A percentile compares a stretch with the other conserved stretches of the same genome.
These are phyloP conservation scores for Augochlora pura DNA, from an alignment of 1,140 invertebrate species.

Conservation along the genomic window DNA sequence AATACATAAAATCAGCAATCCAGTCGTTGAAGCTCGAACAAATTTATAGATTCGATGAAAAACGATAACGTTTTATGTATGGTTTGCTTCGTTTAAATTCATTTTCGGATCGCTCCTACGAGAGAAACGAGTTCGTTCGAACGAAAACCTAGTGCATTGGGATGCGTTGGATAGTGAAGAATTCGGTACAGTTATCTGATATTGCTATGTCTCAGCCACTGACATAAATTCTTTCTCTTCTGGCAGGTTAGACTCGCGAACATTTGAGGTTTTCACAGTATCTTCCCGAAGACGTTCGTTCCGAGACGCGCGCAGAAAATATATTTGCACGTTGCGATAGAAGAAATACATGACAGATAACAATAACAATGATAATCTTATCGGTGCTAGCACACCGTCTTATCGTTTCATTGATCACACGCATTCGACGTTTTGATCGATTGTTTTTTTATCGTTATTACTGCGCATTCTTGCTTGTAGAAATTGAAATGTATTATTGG, in stretches of 20 bases:
- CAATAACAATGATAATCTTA: neutral
- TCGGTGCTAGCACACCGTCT: neutral
- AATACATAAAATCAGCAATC: no score
- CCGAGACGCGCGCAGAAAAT: neutral
- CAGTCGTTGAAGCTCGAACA: no score
- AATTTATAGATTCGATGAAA: no score
- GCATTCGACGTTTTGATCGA: neutral
- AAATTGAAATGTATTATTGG: neutral
- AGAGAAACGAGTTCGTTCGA: no score
- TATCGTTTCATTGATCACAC: slow-evolving; percentile 11
- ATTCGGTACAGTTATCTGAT: no score
- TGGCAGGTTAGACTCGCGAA: neutral
- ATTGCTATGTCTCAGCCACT: neutral
- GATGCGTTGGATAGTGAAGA: no score
- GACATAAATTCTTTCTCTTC: neutral
- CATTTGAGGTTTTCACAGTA: neutral
- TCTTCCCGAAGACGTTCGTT: neutral
- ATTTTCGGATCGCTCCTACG: no score
- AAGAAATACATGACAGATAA: neutral
- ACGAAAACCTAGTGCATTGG: no score
- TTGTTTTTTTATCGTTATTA: slow-evolving; percentile 10
- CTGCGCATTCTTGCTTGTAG: neutral
- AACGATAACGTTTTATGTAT: no score
- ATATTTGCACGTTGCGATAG: no score
- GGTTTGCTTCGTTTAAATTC: no score